phyloP scores from a whole-genome alignment of 2,888 invertebrate species.

The Euclidia mi region DNA sequence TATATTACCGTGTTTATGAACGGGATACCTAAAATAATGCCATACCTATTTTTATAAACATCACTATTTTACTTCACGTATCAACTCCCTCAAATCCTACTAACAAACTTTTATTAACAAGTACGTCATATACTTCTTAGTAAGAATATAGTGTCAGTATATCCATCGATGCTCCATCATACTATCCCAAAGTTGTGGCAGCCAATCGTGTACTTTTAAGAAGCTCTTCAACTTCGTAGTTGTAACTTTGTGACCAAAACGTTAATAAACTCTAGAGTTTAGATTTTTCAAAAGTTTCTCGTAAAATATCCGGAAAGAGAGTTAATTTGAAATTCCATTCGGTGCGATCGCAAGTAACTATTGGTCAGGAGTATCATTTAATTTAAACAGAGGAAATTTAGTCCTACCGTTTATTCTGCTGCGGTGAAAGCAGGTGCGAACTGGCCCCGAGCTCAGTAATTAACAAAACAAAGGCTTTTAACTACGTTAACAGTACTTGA shows the following conservation, averaged over 20 bases:
- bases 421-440: constrained; percentile 80
- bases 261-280: constrained; percentile 6
- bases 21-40: too few relatives aligned
- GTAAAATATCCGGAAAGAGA: constrained; percentile 56
- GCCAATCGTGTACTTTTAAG: not conserved
- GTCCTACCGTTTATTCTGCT: constrained; percentile 77
- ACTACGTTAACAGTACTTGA: constrained; percentile 78
- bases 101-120: too few relatives aligned
- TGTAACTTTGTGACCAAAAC: not conserved
- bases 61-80: too few relatives aligned
- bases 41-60: too few relatives aligned
- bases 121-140: too few relatives aligned
- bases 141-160: too few relatives aligned
- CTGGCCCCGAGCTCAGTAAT: constrained; percentile 77
- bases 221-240: not conserved
- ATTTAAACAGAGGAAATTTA: constrained; percentile 80
- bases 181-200: too few relatives aligned
- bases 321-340: constrained; percentile 66
- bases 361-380: constrained; percentile 78
- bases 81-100: too few relatives aligned
- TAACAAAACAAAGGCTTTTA: constrained; percentile 85
- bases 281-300: constrained; percentile 33
- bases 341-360: constrained; percentile 62
- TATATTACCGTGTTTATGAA: too few relatives aligned
- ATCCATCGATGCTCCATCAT: too few relatives aligned